phyloP scores from a whole-genome alignment of 2,113 vertebrate genomes.

The Gracilinanus agilis region DNA sequence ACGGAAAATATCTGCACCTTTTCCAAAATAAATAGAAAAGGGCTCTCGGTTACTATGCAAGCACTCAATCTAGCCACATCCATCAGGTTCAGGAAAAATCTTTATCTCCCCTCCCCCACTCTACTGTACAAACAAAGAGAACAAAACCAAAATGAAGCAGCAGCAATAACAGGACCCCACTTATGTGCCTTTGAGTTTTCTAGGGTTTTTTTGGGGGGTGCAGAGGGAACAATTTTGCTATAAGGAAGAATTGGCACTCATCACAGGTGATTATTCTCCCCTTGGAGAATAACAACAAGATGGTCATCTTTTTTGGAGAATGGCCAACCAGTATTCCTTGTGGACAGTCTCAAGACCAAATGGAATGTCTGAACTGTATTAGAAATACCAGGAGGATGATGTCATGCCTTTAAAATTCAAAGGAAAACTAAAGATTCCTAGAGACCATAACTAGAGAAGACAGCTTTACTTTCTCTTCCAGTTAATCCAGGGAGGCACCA shows the following conservation, averaged over 20 bases:
- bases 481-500: too few relatives aligned
- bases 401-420: background rate
- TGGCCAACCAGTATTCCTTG: background rate
- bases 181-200: background rate
- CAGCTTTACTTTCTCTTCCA: too few relatives aligned
- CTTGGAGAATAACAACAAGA: background rate
- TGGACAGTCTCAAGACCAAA: background rate
- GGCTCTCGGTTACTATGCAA: too few relatives aligned
- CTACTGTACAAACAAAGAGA: background rate
- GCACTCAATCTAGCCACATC: background rate
- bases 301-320: background rate
- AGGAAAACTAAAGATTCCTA: background rate
- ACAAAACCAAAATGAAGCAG: background rate
- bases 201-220: too few relatives aligned
- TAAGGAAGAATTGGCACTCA: background rate
- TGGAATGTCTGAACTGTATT: background rate
- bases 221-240: background rate
- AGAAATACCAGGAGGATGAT: background rate
- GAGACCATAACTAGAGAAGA: background rate
- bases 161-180: background rate
- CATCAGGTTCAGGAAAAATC: background rate
- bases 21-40: background rate
- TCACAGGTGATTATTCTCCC: background rate
- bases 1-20: background rate
- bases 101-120: background rate